Conservation (phyloP, 2,888 invertebrate genomes). For the Orthosia cruda region DNA sequence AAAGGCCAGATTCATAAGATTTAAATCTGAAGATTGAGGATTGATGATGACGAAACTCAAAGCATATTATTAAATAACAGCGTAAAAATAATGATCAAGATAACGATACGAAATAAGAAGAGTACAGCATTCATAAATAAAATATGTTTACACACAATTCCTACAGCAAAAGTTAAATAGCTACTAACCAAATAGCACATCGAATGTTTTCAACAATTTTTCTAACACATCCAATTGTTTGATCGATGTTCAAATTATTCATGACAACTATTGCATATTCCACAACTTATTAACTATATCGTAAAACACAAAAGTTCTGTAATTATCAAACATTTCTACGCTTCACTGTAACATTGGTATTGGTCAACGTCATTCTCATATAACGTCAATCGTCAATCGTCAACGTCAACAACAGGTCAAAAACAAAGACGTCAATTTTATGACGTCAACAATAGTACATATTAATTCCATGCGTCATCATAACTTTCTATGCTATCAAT, state of each 20-base stretch:
- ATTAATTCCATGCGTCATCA: no score
- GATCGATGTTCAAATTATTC: slow-evolving; percentile 75
- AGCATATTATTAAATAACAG: neutral
- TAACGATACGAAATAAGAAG: neutral
- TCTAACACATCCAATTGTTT: slow-evolving; percentile 76
- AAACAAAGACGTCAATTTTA: no score
- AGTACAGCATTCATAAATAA: neutral
- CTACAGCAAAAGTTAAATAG: neutral
- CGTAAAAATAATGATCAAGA: neutral
- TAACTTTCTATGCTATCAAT: no score
- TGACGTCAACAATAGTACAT: no score
- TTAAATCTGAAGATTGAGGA: neutral
- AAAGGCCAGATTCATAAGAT: neutral
- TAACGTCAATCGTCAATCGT: no score
- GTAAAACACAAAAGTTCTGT: slow-evolving; percentile 4
- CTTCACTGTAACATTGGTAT: no score
- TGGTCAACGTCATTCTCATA: no score
- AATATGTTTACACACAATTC: neutral
- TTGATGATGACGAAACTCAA: neutral
- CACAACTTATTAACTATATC: neutral
- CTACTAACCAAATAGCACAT: slow-evolving; percentile 82
- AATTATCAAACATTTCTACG: neutral
- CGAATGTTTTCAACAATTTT: slow-evolving; percentile 78
- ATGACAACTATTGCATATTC: slow-evolving; percentile 69
- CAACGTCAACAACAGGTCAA: no score